Evolutionary conservation across 2,888 invertebrate species (phyloP).

Genomic region (Girardia tigrina): DNA sequence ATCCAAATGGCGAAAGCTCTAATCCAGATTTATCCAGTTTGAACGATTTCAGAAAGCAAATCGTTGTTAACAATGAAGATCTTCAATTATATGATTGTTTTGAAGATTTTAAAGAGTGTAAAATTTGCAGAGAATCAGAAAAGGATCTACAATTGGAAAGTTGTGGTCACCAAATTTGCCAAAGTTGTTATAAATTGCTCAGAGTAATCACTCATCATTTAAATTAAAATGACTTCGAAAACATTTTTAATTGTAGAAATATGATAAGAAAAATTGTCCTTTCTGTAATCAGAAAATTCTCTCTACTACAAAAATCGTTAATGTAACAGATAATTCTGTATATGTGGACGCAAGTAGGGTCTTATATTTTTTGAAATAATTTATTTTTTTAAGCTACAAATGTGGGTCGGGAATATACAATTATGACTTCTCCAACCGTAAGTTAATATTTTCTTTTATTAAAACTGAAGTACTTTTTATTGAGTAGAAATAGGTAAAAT

Average conservation of each 20-base stretch:
- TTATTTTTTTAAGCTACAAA: too few relatives aligned
- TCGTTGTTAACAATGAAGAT: background rate
- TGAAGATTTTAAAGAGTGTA: conserved; percentile 5
- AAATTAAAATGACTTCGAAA: too few relatives aligned
- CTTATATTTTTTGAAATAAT: too few relatives aligned
- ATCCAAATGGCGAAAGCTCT: background rate
- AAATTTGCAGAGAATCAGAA: conserved; percentile 15
- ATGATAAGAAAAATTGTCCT: background rate
- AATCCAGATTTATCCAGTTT: background rate
- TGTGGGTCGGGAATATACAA: too few relatives aligned
- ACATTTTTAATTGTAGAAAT: too few relatives aligned
- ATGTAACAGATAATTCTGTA: background rate
- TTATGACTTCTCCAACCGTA: too few relatives aligned
- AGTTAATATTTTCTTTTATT: too few relatives aligned
- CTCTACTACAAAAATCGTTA: background rate
- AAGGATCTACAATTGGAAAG: conserved; percentile 8
- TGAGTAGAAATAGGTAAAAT: too few relatives aligned
- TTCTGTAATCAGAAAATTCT: conserved; percentile 8
- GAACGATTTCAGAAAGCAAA: background rate
- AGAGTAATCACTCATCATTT: too few relatives aligned
- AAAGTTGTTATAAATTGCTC: background rate
- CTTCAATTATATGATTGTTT: conserved; percentile 2
- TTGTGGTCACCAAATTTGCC: conserved; percentile 5
- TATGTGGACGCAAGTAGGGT: background rate
- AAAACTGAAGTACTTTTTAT: too few relatives aligned